Base-by-base conservation (phyloP, 2,888 invertebrate genomes). In the Hermaeophaga mercurialis region DNA sequence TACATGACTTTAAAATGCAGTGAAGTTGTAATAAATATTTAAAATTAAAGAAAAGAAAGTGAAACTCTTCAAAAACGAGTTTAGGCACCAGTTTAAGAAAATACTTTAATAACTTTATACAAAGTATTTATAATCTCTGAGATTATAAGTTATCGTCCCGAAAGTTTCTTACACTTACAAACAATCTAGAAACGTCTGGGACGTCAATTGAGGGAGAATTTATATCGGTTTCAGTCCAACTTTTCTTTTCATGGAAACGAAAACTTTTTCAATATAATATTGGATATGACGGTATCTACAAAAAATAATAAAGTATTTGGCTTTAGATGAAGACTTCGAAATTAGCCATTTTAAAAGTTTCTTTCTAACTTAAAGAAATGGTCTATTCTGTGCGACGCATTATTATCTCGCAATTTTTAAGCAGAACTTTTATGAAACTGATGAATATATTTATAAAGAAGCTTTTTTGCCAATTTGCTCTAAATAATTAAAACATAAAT, bases 211-310 rank as follows among this genome's bases (percentile, higher is more conserved):
- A 22, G 26, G 9, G 17, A 26, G 48, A 48, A 48, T 48, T 48
- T 48, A 48, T 48, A 38, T 48, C 38, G 48, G 38, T 48, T 48
- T 19, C 22, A 47, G 14, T 47, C 12, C 24, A 26, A 26, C 18
- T 43, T 43, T 43, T 41, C 41, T 43, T 43, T 43, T 26, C 24
- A 26, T 8, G 14, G 43, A 24, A 43, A 24, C 39, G 31, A 50
- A 44, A 50, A 50, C 50, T 50, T 50, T 50, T 50, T 50, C 50
- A 50, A 50, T 50, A 47, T 47, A 47, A 47, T 47, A 41, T 50
- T 31, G 41, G 18, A 50, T 50, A 50, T 50, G 22, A 41, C 19
- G 41, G n/a, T 39, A 38, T 50, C 50, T 28, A 31, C 31, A 11
- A 50, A 11, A 50, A 11, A 28, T 50, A 41, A 50, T 50, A 50